Evolutionary conservation across 2,797 vertebrate genomes (phyloP).

Genomic region (Podargus strigoides): DNA sequence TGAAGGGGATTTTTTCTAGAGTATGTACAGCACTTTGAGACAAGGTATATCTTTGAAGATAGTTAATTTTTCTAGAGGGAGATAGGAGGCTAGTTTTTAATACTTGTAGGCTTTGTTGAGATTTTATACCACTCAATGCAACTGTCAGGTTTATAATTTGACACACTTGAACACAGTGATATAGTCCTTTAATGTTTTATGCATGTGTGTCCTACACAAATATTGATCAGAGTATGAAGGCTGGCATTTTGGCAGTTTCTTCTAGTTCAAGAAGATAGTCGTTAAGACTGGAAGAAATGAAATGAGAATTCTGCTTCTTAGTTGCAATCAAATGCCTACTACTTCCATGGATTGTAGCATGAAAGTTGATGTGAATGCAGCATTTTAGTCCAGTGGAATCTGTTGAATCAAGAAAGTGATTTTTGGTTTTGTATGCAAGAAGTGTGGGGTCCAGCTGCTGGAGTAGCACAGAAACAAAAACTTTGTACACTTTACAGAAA

Average conservation of each 20-base stretch:
- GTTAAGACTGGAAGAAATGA: neutral
- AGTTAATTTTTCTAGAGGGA: neutral
- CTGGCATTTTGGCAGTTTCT: neutral
- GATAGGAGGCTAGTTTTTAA: neutral
- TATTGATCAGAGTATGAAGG: neutral
- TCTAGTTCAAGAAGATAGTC: neutral
- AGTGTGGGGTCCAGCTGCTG: neutral
- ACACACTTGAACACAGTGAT: neutral
- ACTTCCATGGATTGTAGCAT: neutral
- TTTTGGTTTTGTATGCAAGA: neutral
- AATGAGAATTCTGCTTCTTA: neutral
- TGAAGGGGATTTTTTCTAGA: neutral
- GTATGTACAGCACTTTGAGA: neutral
- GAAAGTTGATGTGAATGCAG: neutral
- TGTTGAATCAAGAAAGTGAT: neutral
- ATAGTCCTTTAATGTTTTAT: neutral
- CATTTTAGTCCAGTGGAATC: neutral
- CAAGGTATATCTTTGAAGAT: neutral
- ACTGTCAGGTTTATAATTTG: neutral
- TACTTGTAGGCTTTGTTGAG: neutral
- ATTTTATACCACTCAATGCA: neutral
- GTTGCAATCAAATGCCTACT: neutral
- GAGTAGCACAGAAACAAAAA: neutral
- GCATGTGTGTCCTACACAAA: neutral
- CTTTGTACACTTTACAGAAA: neutral